Base-by-base conservation (phyloP, 2,888 invertebrate genomes). In the Seira ritae region DNA sequence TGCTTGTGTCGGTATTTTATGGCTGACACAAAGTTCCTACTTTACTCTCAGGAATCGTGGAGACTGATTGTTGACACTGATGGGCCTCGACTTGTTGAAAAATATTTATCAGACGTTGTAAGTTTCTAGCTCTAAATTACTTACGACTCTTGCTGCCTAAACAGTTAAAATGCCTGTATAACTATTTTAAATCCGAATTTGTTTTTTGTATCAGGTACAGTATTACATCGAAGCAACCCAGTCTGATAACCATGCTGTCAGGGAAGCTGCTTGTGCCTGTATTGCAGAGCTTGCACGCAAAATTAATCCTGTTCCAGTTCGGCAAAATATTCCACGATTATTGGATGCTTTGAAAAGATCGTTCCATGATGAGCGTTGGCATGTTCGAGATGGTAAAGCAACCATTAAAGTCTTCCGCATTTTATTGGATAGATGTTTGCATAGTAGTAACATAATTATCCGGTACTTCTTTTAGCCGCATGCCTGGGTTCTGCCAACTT, bases 181-280 rank as follows among this genome's bases (percentile, higher is more conserved):
- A 42, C 12, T 22, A 4, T 8, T 22, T 67, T 20, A 19, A n/a
- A 20, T 37, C 6, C 17, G 8, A 4, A 6, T 70, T 8, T 37
- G 42, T 17, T 8, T 37, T 73, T 19, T 55, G 46, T 17, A 4
- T 42, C 75, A 46, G 6, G 66, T 76, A 0, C 86, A 92, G 91
- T 92, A 91, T 89, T 93, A 93, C 87, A 89, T 92, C 23, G 89
- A 90, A 37, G 91, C 92, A 23, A 91, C 92, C 65, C 90, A 90
- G 31, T 92, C 92, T 50, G 92, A 92, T 87, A 93, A 92, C 89
- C 92, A 92, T 89, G 92, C 92, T 68, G 92, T 92, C 15, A 85
- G 91, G n/a, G 93, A 93, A 88, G 92, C 92, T 12, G 92, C 92
- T 0, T 93, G 93, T 90, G 91, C 92, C 0, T 92, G 92, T 88